A percentile compares a stretch with the other conserved stretches of the same genome.
Evolutionary conservation across 1,140 invertebrate species (phyloP).

Genomic region (Pseudomyrmex gracilis): DNA sequence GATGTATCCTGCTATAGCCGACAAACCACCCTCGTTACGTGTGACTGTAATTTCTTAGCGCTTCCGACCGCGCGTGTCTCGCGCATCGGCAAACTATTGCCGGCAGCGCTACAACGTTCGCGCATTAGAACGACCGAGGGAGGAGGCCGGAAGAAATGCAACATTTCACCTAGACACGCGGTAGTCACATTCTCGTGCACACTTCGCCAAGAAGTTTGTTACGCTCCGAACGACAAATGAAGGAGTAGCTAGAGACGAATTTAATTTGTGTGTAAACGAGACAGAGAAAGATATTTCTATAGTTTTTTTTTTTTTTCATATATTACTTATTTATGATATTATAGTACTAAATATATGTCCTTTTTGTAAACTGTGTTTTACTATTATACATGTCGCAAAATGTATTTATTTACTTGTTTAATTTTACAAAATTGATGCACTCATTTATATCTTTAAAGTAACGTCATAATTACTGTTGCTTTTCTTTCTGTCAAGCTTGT

Average conservation of each 20-base stretch:
- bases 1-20: constrained; percentile 31
- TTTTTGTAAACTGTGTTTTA: background rate
- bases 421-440: too few species aligned
- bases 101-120: constrained; percentile 45
- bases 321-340: background rate
- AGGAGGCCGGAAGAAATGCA: constrained; percentile 48
- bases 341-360: background rate
- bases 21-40: constrained; percentile 48
- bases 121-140: constrained; percentile 42
- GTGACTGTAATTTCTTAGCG: constrained; percentile 54
- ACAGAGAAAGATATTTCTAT: background rate
- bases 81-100: constrained; percentile 20
- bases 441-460: background rate
- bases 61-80: constrained; percentile 27
- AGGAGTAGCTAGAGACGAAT: background rate
- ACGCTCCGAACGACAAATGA: constrained; percentile 57
- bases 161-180: constrained; percentile 45
- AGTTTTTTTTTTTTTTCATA: too few species aligned
- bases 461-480: background rate
- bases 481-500: background rate
- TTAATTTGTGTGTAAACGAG: background rate
- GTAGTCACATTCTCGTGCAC: constrained; percentile 8
- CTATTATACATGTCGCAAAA: background rate
- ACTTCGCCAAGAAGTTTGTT: constrained; percentile 63
- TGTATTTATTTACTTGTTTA: background rate